phyloP scores from a whole-genome alignment of 2,888 invertebrate genomes.

The Eupithecia inturbata region DNA sequence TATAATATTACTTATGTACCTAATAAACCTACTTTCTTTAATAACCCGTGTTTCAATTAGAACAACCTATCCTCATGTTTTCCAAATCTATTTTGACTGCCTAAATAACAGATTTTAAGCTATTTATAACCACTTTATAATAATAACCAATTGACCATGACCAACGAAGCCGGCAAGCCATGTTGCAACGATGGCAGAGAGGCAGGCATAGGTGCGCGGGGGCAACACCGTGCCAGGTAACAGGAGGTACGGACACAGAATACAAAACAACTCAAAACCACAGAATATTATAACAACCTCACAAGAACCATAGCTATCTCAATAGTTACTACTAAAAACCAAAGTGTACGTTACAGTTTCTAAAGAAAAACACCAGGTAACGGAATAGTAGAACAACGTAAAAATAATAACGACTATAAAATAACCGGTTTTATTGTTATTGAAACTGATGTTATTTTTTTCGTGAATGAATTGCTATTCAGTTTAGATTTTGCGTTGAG shows the following conservation, averaged over 20 bases:
- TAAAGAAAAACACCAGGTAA: constrained; percentile 17
- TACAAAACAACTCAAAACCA: constrained; percentile 26
- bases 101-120: not conserved
- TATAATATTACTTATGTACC: too few species aligned
- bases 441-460: constrained; percentile 22
- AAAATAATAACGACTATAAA: constrained; percentile 34
- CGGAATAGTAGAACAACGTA: constrained; percentile 34
- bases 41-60: not conserved
- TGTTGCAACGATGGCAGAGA: constrained; percentile 16
- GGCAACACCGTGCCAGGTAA: constrained; percentile 78
- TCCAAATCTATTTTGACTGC: not conserved
- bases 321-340: constrained; percentile 15
- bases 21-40: not conserved
- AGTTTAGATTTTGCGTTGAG: constrained; percentile 7
- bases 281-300: constrained; percentile 21
- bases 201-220: constrained; percentile 40
- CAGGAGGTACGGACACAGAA: constrained; percentile 75
- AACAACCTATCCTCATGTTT: not conserved
- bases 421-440: constrained; percentile 30
- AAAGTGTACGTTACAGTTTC: constrained; percentile 7
- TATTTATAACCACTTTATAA: constrained; percentile 20
- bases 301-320: constrained; percentile 19
- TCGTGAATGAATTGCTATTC: constrained; percentile 28
- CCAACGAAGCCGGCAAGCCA: constrained; percentile 27
- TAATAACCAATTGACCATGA: constrained; percentile 38